Conservation (phyloP, 2,888 invertebrate genomes). For the Lepidocyrtoides sp. region DNA sequence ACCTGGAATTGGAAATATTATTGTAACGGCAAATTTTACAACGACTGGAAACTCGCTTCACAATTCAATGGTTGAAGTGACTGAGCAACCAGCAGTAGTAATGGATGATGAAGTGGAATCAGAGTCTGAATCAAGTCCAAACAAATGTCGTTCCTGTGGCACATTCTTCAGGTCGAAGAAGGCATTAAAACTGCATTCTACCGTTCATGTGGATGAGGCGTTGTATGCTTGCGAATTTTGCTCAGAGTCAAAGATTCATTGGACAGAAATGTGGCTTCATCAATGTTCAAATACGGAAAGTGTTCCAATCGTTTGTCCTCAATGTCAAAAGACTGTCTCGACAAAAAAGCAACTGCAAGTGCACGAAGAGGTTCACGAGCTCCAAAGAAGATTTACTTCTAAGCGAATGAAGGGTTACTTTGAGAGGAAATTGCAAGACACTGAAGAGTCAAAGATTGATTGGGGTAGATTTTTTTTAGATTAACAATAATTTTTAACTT, state of each 20-base stretch:
- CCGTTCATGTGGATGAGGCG: slow-evolving; percentile 79
- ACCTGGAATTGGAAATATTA: background rate
- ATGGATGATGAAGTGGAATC: background rate
- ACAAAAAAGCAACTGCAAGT: slow-evolving; percentile 77
- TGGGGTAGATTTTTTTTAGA: too few species aligned
- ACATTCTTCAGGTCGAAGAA: slow-evolving; percentile 51
- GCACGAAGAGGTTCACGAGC: slow-evolving; percentile 80
- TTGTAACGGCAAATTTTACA: background rate
- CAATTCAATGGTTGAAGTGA: background rate
- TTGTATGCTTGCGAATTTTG: slow-evolving; percentile 81
- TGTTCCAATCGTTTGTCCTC: slow-evolving; percentile 69
- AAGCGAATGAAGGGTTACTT: slow-evolving; percentile 79
- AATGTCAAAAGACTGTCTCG: slow-evolving; percentile 76
- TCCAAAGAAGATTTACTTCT: slow-evolving; percentile 77
- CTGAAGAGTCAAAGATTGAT: slow-evolving; percentile 62
- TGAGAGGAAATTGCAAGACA: slow-evolving; percentile 67
- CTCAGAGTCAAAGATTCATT: slow-evolving; percentile 72
- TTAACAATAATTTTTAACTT: background rate
- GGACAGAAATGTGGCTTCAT: slow-evolving; percentile 79
- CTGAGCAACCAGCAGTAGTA: background rate
- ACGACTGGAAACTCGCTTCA: background rate
- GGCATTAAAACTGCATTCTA: slow-evolving; percentile 53
- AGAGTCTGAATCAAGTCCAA: background rate
- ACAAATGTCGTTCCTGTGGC: slow-evolving; percentile 49
- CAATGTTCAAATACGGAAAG: slow-evolving; percentile 70